These are phyloP conservation scores for Chauna torquata DNA, from an alignment of 2,113 vertebrate genomes.

Conservation along the genomic window DNA sequence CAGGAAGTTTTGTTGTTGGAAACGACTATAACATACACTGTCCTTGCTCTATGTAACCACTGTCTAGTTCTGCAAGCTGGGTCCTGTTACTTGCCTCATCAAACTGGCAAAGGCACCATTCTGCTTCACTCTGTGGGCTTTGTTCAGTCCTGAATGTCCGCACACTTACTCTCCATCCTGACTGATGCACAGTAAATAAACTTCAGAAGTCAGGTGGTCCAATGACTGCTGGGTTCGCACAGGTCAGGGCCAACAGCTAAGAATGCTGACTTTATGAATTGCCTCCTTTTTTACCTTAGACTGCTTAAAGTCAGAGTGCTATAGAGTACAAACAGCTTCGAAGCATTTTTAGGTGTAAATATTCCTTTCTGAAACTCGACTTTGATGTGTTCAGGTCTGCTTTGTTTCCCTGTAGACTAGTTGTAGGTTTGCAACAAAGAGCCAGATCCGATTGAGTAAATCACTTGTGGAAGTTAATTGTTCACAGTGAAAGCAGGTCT, in stretches of 20 bases:
- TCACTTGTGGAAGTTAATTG: conserved; percentile 69
- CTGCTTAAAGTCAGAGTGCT: not conserved
- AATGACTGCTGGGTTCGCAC: not conserved
- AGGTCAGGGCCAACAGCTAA: conserved; percentile 38
- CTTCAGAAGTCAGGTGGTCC: conserved; percentile 9
- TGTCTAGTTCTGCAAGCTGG: conserved; percentile 45
- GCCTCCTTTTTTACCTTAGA: not conserved
- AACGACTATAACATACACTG: conserved; percentile 68
- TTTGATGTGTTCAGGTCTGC: conserved; percentile 35
- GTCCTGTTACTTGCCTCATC: conserved; percentile 13
- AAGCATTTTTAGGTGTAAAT: conserved; percentile 54
- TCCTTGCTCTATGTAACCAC: conserved; percentile 55
- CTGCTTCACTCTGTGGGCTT: conserved; percentile 9
- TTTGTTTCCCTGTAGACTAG: conserved; percentile 40
- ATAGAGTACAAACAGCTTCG: not conserved
- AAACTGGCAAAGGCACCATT: conserved; percentile 9
- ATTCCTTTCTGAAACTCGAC: conserved; percentile 1
- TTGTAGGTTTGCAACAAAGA: conserved; percentile 25
- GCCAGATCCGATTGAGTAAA: conserved; percentile 56
- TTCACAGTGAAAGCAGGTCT: conserved; percentile 60
- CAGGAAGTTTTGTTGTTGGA: conserved; percentile 73
- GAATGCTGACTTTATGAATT: conserved; percentile 49
- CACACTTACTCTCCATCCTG: conserved; percentile 21
- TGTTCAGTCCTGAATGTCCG: not conserved
- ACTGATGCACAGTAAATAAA: conserved; percentile 55